Evolutionary conservation across 2,888 invertebrate species (phyloP).

Genomic region (Halocaridina rubra): DNA sequence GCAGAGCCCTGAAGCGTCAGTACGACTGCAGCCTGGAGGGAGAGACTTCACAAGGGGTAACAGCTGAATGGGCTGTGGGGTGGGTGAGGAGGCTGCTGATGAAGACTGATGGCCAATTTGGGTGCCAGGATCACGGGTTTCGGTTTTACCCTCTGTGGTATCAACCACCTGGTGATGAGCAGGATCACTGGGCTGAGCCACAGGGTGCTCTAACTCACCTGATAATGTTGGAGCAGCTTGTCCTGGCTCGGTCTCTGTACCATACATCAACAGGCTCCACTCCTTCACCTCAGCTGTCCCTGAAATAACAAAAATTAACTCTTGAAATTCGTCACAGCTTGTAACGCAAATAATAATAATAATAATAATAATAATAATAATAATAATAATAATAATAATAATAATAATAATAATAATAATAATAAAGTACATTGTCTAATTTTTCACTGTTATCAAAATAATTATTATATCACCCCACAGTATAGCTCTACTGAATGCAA

Average conservation of each 20-base stretch:
- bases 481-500: no score
- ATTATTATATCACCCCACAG: no score
- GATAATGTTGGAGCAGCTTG: conserved; percentile 67
- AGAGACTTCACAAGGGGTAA: conserved; percentile 12
- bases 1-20: conserved; percentile 64
- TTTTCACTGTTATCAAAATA: no score
- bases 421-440: no score
- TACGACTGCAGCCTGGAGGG: conserved; percentile 34
- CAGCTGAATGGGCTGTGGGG: conserved; percentile 58
- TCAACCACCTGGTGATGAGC: conserved; percentile 27
- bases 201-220: not conserved
- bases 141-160: conserved; percentile 40
- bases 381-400: no score
- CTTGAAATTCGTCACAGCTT: no score
- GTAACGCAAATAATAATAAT: no score
- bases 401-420: no score
- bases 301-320: not conserved
- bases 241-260: conserved; percentile 76
- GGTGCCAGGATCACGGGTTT: conserved; percentile 35
- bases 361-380: no score
- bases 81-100: conserved; percentile 60
- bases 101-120: conserved; percentile 17
- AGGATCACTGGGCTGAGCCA: conserved; percentile 3
- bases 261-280: conserved; percentile 94
- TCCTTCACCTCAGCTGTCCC: conserved; percentile 75